Conservation (phyloP, 2,113 vertebrate genomes). For the Amphilophus citrinellus region DNA sequence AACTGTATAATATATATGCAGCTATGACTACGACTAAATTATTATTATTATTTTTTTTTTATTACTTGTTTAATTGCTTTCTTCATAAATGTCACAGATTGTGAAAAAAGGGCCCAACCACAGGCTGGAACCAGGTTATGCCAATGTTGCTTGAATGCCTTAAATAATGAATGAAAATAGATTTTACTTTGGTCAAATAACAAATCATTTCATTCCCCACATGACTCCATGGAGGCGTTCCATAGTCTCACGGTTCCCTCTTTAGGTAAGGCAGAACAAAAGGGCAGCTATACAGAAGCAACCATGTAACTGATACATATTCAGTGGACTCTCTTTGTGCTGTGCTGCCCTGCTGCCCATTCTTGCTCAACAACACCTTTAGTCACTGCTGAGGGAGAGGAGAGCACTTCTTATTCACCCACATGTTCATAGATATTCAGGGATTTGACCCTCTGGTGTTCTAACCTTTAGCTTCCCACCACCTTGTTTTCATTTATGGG, state of each 20-base stretch:
- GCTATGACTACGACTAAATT: neutral
- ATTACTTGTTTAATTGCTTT: neutral
- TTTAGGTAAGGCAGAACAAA: conserved; percentile 42
- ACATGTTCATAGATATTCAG: conserved; percentile 24
- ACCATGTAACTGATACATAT: conserved; percentile 43
- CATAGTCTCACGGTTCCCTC: conserved; percentile 11
- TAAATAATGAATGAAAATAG: conserved; percentile 5
- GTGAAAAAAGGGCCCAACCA: neutral
- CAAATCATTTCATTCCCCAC: conserved; percentile 4
- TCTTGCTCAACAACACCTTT: conserved; percentile 26
- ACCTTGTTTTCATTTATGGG: conserved; percentile 25
- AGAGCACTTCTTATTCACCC: conserved; percentile 24
- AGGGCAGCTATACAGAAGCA: conserved; percentile 18
- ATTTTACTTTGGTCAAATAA: neutral
- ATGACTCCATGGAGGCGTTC: neutral
- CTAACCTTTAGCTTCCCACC: conserved; percentile 48
- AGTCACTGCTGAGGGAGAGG: conserved; percentile 3
- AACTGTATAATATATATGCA: neutral
- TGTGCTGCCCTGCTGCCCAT: neutral
- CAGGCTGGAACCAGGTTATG: neutral
- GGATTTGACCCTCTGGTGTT: conserved; percentile 37
- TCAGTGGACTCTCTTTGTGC: conserved; percentile 31
- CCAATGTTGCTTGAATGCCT: neutral
- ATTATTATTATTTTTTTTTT: neutral
- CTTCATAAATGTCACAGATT: neutral